phyloP scores from a whole-genome alignment of 2,888 invertebrate genomes.

The Spatulosminthurus flaviceps region DNA sequence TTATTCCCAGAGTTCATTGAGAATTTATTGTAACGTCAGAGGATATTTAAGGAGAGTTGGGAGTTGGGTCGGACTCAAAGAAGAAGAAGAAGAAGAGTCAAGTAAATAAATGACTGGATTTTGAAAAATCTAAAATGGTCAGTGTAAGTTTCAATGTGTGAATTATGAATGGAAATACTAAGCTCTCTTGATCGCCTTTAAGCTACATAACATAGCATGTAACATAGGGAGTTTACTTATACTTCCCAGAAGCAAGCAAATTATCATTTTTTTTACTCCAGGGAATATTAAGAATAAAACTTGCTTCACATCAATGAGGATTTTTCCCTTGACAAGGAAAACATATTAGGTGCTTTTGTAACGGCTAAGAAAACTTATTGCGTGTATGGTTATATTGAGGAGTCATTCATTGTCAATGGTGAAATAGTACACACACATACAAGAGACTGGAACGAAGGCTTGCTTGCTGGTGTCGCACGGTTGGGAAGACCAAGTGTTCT shows the following conservation, averaged over 20 bases:
- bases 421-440: slow-evolving; percentile 11
- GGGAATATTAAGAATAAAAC: too few species aligned
- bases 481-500: slow-evolving; percentile 23
- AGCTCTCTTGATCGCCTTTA: background rate
- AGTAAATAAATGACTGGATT: slow-evolving; percentile 3
- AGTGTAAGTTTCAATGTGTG: slow-evolving; percentile 19
- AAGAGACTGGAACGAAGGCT: slow-evolving; percentile 25
- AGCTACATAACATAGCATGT: background rate
- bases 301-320: background rate
- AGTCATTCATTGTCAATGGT: slow-evolving; percentile 16
- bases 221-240: too few species aligned
- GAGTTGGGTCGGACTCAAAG: too few species aligned
- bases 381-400: background rate
- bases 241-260: slow-evolving; percentile 16
- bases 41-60: background rate
- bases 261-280: slow-evolving; percentile 23
- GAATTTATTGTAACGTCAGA: background rate
- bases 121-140: slow-evolving; percentile 26
- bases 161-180: slow-evolving; percentile 27
- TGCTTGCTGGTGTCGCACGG: slow-evolving; percentile 40
- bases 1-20: slow-evolving; percentile 4
- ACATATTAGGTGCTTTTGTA: slow-evolving; percentile 28
- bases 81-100: slow-evolving; percentile 8
- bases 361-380: background rate
- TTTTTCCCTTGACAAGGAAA: background rate